Evolutionary conservation across 2,888 invertebrate species (phyloP).

Genomic region (Eupithecia vulgata): DNA sequence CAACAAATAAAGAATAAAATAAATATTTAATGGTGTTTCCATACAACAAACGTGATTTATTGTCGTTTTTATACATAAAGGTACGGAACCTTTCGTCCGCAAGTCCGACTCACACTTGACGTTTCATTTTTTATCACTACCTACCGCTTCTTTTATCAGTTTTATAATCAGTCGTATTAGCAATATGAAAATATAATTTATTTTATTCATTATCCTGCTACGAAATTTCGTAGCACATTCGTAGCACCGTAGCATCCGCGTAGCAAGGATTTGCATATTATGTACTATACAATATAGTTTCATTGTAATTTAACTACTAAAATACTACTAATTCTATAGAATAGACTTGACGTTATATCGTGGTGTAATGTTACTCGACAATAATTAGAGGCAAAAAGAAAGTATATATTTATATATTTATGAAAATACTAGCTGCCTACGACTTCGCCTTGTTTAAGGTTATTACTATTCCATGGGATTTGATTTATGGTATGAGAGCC

Average conservation of each 20-base stretch:
- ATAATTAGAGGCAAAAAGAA: too few species aligned
- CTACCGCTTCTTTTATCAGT: neutral
- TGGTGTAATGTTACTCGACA: neutral
- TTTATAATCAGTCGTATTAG: neutral
- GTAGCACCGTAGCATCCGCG: constrained; percentile 16
- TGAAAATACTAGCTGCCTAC: neutral
- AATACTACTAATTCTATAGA: neutral
- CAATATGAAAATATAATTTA: neutral
- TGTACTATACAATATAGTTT: too few species aligned
- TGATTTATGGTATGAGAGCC: neutral
- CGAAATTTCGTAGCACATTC: constrained; percentile 17
- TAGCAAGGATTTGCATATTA: neutral
- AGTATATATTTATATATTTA: neutral
- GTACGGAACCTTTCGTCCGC: too few species aligned
- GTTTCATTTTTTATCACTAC: too few species aligned
- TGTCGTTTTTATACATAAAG: too few species aligned
- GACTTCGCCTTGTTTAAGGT: neutral
- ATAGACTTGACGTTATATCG: neutral
- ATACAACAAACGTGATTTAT: too few species aligned
- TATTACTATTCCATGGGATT: neutral
- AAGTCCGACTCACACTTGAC: too few species aligned
- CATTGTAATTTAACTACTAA: too few species aligned
- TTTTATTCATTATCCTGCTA: neutral
- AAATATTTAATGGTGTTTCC: too few species aligned
- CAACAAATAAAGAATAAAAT: too few species aligned